These are phyloP conservation scores for Dasypogon diadema DNA, from an alignment of 2,888 invertebrate species.

Conservation along the genomic window DNA sequence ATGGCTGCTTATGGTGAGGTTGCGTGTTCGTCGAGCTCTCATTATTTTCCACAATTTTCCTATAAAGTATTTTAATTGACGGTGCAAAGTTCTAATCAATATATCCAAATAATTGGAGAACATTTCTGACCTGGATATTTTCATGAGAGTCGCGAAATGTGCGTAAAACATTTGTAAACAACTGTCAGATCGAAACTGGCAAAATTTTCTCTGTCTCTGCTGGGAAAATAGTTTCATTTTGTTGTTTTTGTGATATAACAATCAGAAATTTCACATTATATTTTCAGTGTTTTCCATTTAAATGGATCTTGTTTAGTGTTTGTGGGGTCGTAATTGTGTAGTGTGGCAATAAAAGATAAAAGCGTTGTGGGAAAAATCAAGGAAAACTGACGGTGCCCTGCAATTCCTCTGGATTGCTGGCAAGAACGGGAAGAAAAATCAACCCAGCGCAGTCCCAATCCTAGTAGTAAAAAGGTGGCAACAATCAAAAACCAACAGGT, in stretches of 20 bases:
- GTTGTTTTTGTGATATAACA: background rate
- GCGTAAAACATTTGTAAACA: background rate
- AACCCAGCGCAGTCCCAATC: slow-evolving; percentile 20
- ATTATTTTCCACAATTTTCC: slow-evolving; percentile 34
- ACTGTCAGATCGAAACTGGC: background rate
- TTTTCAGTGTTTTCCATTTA: background rate
- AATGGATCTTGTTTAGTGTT: background rate
- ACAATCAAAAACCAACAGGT: slow-evolving; percentile 23
- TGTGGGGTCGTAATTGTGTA: background rate
- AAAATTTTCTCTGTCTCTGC: background rate
- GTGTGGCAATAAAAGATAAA: background rate
- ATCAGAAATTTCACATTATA: background rate
- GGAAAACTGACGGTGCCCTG: background rate
- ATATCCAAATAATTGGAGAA: background rate
- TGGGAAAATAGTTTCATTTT: background rate
- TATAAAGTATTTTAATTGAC: slow-evolving; percentile 9
- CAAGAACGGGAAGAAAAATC: slow-evolving; percentile 15
- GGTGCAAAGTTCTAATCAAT: background rate
- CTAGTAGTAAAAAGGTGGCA: slow-evolving; percentile 22
- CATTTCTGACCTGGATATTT: too few species aligned
- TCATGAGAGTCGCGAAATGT: background rate
- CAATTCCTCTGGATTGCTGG: background rate
- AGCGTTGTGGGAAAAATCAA: slow-evolving; percentile 17
- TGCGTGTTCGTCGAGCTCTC: slow-evolving; percentile 51
- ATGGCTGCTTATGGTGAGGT: slow-evolving; percentile 46